Conservation (phyloP, 2,797 vertebrate species). For the Sebastes paucispinis region DNA sequence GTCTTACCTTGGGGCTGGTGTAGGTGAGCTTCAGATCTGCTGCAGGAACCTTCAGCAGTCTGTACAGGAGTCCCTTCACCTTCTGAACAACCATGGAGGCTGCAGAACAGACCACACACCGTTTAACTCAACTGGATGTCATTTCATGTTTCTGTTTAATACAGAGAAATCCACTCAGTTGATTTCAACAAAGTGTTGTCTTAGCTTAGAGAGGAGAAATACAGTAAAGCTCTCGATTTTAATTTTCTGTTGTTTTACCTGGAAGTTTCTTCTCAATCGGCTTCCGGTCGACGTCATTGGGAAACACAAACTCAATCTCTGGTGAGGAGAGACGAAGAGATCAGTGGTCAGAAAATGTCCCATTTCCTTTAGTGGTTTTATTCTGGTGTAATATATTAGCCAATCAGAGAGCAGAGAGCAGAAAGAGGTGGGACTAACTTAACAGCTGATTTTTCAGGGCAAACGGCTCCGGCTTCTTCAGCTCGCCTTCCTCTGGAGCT, state of each 20-base stretch:
- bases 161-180: neutral
- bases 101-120: constrained; percentile 45
- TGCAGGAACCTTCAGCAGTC: constrained; percentile 88
- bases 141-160: neutral
- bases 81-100: constrained; percentile 93
- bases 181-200: neutral
- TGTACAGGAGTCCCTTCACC: constrained; percentile 90
- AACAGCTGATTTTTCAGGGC: constrained; percentile 91
- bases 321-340: neutral
- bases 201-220: neutral
- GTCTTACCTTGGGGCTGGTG: constrained; percentile 87
- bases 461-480: constrained; percentile 82
- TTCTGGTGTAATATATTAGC: neutral
- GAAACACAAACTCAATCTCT: constrained; percentile 91
- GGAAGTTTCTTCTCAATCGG: constrained; percentile 90
- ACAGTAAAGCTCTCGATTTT: rapidly evolving
- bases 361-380: neutral
- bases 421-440: constrained; percentile 80
- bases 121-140: rapidly evolving
- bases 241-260: constrained; percentile 76
- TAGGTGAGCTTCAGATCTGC: constrained; percentile 88
- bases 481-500: constrained; percentile 89
- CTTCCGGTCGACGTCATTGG: constrained; percentile 80
- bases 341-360: neutral
- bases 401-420: constrained; percentile 3